Evolutionary conservation across 2,113 vertebrate genomes (phyloP).

Genomic region (Pluvianellus socialis): DNA sequence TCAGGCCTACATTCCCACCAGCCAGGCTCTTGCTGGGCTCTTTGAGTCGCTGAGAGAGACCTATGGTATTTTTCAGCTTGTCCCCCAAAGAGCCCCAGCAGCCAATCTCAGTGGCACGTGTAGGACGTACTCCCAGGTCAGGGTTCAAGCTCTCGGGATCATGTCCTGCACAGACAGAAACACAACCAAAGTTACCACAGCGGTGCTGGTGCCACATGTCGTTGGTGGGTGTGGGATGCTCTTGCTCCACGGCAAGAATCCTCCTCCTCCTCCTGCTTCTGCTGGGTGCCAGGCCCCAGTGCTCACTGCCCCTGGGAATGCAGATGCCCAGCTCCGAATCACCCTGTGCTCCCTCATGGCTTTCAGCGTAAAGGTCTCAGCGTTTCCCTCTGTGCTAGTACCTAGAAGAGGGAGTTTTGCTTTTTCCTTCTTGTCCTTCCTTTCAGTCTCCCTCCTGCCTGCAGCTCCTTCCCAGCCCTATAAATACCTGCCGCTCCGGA

Average conservation of each 20-base stretch:
- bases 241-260: background rate
- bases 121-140: background rate
- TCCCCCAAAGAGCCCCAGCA: fast-evolving
- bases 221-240: background rate
- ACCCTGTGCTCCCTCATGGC: no score
- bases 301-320: background rate
- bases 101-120: background rate
- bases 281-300: background rate
- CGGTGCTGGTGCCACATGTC: fast-evolving
- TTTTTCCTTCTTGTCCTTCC: background rate
- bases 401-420: background rate
- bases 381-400: background rate
- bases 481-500: background rate
- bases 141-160: background rate
- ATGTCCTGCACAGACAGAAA: no score
- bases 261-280: background rate
- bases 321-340: background rate
- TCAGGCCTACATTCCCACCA: fast-evolving
- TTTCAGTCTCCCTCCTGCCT: background rate
- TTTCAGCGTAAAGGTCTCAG: background rate
- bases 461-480: background rate
- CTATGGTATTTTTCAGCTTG: background rate
- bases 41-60: background rate
- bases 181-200: background rate
- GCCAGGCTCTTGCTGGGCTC: background rate